Evolutionary conservation across 2,888 invertebrate species (phyloP).

Genomic region (Amiota minor): DNA sequence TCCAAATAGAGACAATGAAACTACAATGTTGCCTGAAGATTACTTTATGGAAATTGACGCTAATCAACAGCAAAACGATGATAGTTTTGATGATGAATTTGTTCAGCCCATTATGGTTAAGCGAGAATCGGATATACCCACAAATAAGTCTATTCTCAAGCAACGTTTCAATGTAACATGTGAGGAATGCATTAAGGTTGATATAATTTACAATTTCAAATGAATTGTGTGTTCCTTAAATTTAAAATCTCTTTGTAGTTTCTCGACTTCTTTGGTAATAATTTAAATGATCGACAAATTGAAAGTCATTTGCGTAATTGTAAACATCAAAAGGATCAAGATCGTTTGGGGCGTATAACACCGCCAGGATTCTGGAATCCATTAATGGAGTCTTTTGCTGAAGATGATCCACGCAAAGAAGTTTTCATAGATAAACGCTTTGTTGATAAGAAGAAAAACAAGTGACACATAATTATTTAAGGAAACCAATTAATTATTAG

Average conservation of each 20-base stretch:
- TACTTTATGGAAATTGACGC: background rate
- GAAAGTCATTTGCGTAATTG: conserved; percentile 61
- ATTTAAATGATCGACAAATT: conserved; percentile 61
- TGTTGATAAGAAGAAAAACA: conserved; percentile 1
- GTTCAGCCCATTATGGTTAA: conserved; percentile 56
- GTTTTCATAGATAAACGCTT: conserved; percentile 66
- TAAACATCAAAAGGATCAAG: conserved; percentile 54
- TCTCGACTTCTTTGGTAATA: conserved; percentile 60
- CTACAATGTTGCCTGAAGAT: background rate
- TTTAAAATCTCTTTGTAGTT: conserved; percentile 52
- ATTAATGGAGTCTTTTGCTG: conserved; percentile 62
- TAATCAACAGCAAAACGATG: conserved; percentile 28
- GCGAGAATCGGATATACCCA: conserved; percentile 28
- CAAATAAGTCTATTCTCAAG: conserved; percentile 37
- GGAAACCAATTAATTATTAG: background rate
- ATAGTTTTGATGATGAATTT: conserved; percentile 49
- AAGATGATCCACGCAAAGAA: conserved; percentile 67
- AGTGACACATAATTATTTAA: background rate
- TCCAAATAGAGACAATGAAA: background rate
- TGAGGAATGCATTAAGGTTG: conserved; percentile 57
- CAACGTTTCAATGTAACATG: conserved; percentile 60
- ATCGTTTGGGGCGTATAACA: conserved; percentile 49
- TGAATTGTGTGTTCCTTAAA: background rate
- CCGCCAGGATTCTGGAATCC: conserved; percentile 73
- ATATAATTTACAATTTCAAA: background rate